Conservation (phyloP, 2,888 invertebrate species). For the Aspidapion aeneum region DNA sequence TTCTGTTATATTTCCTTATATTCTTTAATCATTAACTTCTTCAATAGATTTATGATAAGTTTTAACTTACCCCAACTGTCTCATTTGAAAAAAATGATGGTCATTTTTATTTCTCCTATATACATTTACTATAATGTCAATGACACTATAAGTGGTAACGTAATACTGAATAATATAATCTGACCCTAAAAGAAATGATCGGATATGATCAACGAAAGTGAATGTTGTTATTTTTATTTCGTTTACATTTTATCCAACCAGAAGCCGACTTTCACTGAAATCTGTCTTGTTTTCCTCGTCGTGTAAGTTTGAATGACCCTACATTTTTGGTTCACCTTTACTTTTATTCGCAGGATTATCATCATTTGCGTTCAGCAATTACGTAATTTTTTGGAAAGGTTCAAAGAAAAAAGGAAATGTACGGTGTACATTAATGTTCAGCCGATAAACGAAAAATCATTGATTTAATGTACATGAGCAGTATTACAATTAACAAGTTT, state of each 20-base stretch:
- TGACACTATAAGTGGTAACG: not conserved
- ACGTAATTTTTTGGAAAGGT: not conserved
- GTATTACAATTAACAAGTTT: too few species aligned
- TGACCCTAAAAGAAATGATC: not conserved
- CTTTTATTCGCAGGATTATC: not conserved
- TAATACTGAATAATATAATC: not conserved
- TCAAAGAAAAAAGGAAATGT: too few species aligned
- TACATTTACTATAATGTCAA: too few species aligned
- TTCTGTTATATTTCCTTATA: too few species aligned
- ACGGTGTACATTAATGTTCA: too few species aligned
- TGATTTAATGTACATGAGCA: too few species aligned
- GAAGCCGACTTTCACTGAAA: not conserved
- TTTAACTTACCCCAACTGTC: too few species aligned
- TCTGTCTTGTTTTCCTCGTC: not conserved
- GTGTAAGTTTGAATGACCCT: not conserved
- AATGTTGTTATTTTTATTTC: not conserved
- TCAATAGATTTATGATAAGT: too few species aligned
- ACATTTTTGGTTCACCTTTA: not conserved
- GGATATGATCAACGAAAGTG: not conserved
- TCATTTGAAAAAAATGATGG: too few species aligned
- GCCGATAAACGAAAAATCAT: too few species aligned
- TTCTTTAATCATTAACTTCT: too few species aligned
- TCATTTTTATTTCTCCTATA: too few species aligned
- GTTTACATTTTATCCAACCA: not conserved
- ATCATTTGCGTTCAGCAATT: not conserved